A percentile compares a stretch with the other conserved stretches of the same genome.
These are phyloP conservation scores for Tiaroga cobitis DNA, from an alignment of 2,797 vertebrate species.

Conservation along the genomic window DNA sequence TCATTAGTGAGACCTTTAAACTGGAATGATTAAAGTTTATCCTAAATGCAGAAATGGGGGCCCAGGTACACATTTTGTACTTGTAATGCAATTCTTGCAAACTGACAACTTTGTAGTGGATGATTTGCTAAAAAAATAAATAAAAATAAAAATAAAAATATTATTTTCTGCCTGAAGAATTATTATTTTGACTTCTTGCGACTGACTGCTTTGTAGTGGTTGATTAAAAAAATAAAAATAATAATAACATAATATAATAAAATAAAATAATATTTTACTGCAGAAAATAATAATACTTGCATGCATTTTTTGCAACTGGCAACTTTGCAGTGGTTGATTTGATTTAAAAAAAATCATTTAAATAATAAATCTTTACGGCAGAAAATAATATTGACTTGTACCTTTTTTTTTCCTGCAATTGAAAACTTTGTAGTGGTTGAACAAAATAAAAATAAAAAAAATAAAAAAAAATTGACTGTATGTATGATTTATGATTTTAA, in stretches of 20 bases:
- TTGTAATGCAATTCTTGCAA: background rate
- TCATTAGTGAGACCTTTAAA: too few species aligned
- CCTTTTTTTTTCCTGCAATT: background rate
- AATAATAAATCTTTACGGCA: background rate
- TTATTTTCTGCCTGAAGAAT: too few species aligned
- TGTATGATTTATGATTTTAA: background rate
- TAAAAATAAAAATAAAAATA: too few species aligned
- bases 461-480: background rate
- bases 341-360: background rate
- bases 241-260: background rate
- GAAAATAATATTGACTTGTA: background rate
- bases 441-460: background rate
- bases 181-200: background rate
- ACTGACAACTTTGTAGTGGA: background rate
- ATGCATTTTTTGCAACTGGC: background rate
- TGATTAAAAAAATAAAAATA: background rate
- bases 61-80: background rate
- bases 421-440: background rate
- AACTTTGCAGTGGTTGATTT: background rate
- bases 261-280: background rate
- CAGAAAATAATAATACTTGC: background rate
- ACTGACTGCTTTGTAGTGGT: background rate
- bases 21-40: background rate
- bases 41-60: background rate
- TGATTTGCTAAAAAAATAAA: background rate